phyloP scores from a whole-genome alignment of 2,113 vertebrate species.

The Cyphomyrus discorhynchus region DNA sequence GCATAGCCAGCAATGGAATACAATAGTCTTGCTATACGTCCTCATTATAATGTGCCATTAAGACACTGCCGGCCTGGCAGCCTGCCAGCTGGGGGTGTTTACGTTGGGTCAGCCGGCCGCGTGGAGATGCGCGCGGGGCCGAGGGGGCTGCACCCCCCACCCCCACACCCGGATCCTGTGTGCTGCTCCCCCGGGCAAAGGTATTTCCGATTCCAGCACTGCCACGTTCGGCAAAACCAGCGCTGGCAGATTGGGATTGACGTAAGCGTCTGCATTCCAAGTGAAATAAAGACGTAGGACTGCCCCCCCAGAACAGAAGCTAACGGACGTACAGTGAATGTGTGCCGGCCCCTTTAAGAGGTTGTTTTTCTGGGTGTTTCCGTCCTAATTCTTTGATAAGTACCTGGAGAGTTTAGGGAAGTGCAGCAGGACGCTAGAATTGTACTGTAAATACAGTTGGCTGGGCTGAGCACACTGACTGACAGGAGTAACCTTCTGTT shows the following conservation, averaged over 20 bases:
- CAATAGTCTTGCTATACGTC: too few species aligned
- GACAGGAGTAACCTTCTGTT: neutral
- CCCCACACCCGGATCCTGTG: neutral
- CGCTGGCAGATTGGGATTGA: neutral
- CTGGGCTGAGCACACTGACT: neutral
- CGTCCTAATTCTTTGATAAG: neutral
- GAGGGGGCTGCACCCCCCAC: neutral
- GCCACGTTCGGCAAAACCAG: neutral
- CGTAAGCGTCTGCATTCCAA: neutral
- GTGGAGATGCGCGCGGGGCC: too few species aligned
- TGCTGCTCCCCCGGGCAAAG: neutral
- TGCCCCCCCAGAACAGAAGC: neutral
- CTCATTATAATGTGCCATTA: too few species aligned
- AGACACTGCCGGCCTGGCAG: constrained; percentile 59
- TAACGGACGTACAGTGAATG: neutral
- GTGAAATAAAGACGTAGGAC: neutral
- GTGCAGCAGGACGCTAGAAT: neutral
- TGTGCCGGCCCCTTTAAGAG: neutral
- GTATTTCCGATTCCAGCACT: neutral
- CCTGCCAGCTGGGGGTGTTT: constrained; percentile 59
- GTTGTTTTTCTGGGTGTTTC: neutral
- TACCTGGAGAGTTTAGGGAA: neutral
- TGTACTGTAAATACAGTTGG: neutral
- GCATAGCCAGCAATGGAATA: too few species aligned
- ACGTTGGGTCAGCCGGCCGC: constrained; percentile 50